These are phyloP conservation scores for Drosophila suboccidentalis DNA, from an alignment of 2,888 invertebrate species.

Conservation along the genomic window DNA sequence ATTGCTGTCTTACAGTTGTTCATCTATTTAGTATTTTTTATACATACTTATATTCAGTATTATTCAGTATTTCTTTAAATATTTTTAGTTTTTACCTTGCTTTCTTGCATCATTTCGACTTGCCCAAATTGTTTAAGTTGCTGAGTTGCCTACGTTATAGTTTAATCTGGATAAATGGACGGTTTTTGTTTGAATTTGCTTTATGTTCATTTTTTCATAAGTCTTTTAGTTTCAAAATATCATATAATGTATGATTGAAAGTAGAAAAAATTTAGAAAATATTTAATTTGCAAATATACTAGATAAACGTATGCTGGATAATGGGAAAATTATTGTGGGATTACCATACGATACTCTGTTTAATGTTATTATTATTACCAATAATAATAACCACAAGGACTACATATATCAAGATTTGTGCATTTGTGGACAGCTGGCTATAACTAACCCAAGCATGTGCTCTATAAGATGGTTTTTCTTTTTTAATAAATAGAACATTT, in stretches of 20 bases:
- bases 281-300: slow-evolving; percentile 25
- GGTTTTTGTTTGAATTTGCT: slow-evolving; percentile 60
- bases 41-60: slow-evolving; percentile 49
- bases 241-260: slow-evolving; percentile 42
- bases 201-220: slow-evolving; percentile 54
- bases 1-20: slow-evolving; percentile 47
- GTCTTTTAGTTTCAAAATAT: slow-evolving; percentile 72
- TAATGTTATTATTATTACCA: not conserved
- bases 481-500: slow-evolving; percentile 41
- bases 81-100: slow-evolving; percentile 19
- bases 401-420: slow-evolving; percentile 46
- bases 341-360: slow-evolving; percentile 24
- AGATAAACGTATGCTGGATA: slow-evolving; percentile 15
- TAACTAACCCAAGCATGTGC: slow-evolving; percentile 19
- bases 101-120: not conserved
- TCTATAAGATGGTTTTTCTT: slow-evolving; percentile 10
- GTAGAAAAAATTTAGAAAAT: slow-evolving; percentile 10
- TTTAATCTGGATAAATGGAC: slow-evolving; percentile 73
- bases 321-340: slow-evolving; percentile 25
- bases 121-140: slow-evolving; percentile 57
- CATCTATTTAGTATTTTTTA: slow-evolving; percentile 31
- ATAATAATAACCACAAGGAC: slow-evolving; percentile 8
- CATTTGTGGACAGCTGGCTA: slow-evolving; percentile 59
- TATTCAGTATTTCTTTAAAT: slow-evolving; percentile 28
- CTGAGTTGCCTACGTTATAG: slow-evolving; percentile 61